Evolutionary conservation across 2,888 invertebrate genomes (phyloP).

Genomic region (Aphrophora alni): DNA sequence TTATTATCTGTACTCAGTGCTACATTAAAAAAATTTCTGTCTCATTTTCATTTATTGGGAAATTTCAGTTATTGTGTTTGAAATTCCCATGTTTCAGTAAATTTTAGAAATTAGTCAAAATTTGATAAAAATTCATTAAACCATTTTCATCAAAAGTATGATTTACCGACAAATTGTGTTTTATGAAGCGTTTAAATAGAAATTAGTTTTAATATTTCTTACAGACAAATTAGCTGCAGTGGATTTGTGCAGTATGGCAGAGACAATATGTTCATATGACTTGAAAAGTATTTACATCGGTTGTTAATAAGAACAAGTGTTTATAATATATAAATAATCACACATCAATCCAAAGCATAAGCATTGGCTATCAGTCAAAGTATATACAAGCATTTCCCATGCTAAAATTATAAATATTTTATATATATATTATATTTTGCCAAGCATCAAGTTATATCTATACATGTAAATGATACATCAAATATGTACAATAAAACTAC

Average conservation of each 20-base stretch:
- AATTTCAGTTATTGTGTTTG: too few relatives aligned
- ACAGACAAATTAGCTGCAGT: not conserved
- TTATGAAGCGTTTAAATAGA: too few relatives aligned
- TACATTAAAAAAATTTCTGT: too few relatives aligned
- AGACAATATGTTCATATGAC: not conserved
- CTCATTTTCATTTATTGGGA: too few relatives aligned
- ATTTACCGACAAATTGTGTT: too few relatives aligned
- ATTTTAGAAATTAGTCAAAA: too few relatives aligned
- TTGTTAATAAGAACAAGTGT: not conserved
- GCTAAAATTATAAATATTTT: not conserved
- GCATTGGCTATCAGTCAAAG: conserved; percentile 29
- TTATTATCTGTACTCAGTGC: too few relatives aligned
- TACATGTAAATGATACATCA: not conserved
- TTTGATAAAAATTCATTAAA: too few relatives aligned
- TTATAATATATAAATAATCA: conserved; percentile 15
- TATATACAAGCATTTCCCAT: conserved; percentile 26
- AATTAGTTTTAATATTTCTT: not conserved
- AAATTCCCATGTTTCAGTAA: too few relatives aligned
- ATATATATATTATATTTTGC: not conserved
- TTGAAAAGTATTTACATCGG: not conserved
- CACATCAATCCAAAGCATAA: conserved; percentile 26
- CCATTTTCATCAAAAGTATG: too few relatives aligned
- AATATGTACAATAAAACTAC: not conserved
- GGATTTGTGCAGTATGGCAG: not conserved
- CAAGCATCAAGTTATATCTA: not conserved